phyloP scores from a whole-genome alignment of 2,113 vertebrate genomes.

The Willisornis vidua region DNA sequence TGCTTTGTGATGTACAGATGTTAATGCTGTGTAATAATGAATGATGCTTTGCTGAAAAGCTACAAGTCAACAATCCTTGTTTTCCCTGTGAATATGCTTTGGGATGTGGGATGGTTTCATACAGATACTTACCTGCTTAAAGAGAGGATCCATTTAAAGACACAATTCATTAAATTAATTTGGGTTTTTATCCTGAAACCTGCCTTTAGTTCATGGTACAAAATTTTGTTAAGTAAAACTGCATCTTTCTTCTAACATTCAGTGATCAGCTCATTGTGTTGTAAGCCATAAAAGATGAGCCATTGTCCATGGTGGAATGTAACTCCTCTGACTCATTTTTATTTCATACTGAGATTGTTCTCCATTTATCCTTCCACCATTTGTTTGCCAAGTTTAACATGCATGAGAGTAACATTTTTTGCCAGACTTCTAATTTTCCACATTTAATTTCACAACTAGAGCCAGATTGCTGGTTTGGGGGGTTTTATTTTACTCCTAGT shows the following conservation, averaged over 20 bases:
- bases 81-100: constrained; percentile 47
- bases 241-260: constrained; percentile 76
- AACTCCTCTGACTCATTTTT: constrained; percentile 29
- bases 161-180: constrained; percentile 20
- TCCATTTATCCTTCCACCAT: constrained; percentile 55
- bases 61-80: neutral
- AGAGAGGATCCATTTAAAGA: constrained; percentile 30
- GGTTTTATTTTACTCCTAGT: neutral
- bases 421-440: constrained; percentile 47
- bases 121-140: constrained; percentile 1
- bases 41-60: constrained; percentile 29
- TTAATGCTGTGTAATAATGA: constrained; percentile 16
- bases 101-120: constrained; percentile 32
- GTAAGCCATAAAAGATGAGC: constrained; percentile 53
- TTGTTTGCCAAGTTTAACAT: constrained; percentile 64
- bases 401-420: constrained; percentile 62
- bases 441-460: constrained; percentile 30
- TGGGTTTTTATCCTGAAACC: constrained; percentile 29
- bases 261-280: constrained; percentile 62
- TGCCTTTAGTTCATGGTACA: constrained; percentile 4
- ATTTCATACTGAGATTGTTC: constrained; percentile 51
- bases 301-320: constrained; percentile 58
- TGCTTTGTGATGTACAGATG: constrained; percentile 30
- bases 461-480: constrained; percentile 27
- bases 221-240: constrained; percentile 58